A percentile compares a stretch with the other conserved stretches of the same genome.
Conservation (phyloP, 2,113 vertebrate genomes). For the Beaufortia kweichowensis region DNA sequence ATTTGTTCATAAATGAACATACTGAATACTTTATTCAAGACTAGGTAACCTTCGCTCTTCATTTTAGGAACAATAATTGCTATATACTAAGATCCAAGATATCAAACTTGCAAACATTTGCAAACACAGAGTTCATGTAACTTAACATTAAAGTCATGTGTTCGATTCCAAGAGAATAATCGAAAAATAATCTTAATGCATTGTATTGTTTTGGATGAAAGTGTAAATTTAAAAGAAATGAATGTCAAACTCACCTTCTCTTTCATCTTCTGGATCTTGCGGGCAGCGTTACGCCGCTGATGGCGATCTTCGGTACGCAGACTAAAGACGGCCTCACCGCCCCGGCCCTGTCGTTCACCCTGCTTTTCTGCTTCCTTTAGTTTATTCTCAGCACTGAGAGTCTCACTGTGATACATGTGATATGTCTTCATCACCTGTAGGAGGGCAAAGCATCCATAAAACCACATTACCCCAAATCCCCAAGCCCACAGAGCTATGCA, state of each 20-base stretch:
- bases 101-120: slow-evolving; percentile 18
- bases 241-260: slow-evolving; percentile 83
- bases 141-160: too few relatives aligned
- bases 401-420: slow-evolving; percentile 97
- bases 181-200: neutral
- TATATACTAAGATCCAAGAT: neutral
- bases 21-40: neutral
- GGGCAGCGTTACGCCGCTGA: slow-evolving; percentile 95
- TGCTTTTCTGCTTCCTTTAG: slow-evolving; percentile 96
- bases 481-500: too few relatives aligned
- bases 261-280: slow-evolving; percentile 99
- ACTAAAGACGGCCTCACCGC: slow-evolving; percentile 89
- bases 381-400: slow-evolving; percentile 92
- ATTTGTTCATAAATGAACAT: neutral
- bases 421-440: slow-evolving; percentile 99
- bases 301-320: slow-evolving; percentile 93
- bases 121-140: too few relatives aligned
- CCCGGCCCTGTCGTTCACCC: slow-evolving; percentile 88
- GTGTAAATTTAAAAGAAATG: neutral
- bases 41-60: neutral
- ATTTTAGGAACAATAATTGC: slow-evolving; percentile 6
- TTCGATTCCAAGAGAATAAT: too few relatives aligned
- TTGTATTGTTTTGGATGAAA: neutral
- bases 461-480: slow-evolving; percentile 20
- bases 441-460: neutral